Percentiles rank a stretch among this genome's conserved stretches.
These are phyloP conservation scores for Micropoecilia bifurca DNA, from an alignment of 2,797 vertebrate species.

Conservation along the genomic window DNA sequence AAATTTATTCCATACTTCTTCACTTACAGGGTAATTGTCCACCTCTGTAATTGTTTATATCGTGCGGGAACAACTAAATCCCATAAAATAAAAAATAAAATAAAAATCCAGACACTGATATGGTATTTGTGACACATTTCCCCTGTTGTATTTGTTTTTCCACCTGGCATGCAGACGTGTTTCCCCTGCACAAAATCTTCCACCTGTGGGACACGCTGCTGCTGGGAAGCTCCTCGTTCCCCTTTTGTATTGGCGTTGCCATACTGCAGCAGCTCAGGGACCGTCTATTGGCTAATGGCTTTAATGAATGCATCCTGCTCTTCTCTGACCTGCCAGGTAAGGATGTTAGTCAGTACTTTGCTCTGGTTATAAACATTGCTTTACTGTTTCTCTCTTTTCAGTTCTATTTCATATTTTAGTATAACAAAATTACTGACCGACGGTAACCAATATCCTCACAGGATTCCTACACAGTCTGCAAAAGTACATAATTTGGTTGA, in stretches of 20 bases:
- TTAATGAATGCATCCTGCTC: conserved; percentile 98
- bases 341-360: conserved; percentile 12
- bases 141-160: conserved; percentile 36
- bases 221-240: conserved; percentile 97
- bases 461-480: neutral
- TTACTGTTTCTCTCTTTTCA: neutral
- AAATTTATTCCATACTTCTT: conserved; percentile 61
- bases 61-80: neutral
- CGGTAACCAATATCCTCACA: neutral
- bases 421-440: neutral
- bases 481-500: neutral
- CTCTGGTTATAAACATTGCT: neutral
- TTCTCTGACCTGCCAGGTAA: conserved; percentile 98
- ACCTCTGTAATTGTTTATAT: conserved; percentile 22
- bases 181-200: conserved; percentile 97
- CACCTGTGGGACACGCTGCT: conserved; percentile 98
- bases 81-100: neutral
- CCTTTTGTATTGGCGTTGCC: conserved; percentile 97
- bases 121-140: conserved; percentile 24
- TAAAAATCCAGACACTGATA: neutral
- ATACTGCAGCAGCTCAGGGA: conserved; percentile 96
- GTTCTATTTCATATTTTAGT: neutral
- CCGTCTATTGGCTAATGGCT: conserved; percentile 94
- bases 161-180: conserved; percentile 68
- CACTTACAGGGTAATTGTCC: conserved; percentile 33